Base-by-base conservation (phyloP, 1,140 invertebrate genomes). In the Drosophila pruinosa region DNA sequence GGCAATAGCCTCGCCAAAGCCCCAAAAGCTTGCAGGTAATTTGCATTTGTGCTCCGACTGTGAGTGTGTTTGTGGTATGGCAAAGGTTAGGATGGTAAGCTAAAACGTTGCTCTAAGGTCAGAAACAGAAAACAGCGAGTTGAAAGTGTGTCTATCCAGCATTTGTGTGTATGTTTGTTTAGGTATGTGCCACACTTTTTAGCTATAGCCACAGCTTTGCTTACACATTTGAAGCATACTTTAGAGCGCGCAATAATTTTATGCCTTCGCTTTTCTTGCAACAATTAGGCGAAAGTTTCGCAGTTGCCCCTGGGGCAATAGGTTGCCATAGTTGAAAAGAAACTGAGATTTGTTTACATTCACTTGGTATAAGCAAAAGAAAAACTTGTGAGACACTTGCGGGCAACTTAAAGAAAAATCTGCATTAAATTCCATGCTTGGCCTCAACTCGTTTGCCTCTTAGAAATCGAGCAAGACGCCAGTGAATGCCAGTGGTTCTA, bases 21-120 rank as follows among this genome's bases (percentile, higher is more conserved):
- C 47, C 8, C 31, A 34, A 31, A 24, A 53, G 52, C 21, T 15
- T 48, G 56, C 36, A n/a, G 28, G 31, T 61, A 54, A 72, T 68
- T 72, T 72, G 56, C 63, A 72, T 72, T 61, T 68, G 28, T 45
- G 56, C 41, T 68, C 24, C 36, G 36, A 41, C 39, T 65, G 48
- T 28, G 24, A 19, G 22, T 56, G 36, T 39, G 36, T 15, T 7
- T 17, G 12, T 36, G 26, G 26, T 22, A 26, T 69, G 59, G 24
- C 38, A 26, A 14, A 43, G 36, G 14, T 5, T 6, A 48, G 50
- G 28, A 12, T 41, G 10, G 43, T 24, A 7, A 61, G 38, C 52
- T 26, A 24, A 36, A 68, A 36, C 47, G 36, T 7, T 14, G 47
- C 38, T 53, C 45, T 69, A 69, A 71, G 59, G 68, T 71, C 59